Evolutionary conservation across 2,113 vertebrate species (phyloP), one percentile per base, ranked within the genome.

Genomic region (Solea senegalensis): DNA sequence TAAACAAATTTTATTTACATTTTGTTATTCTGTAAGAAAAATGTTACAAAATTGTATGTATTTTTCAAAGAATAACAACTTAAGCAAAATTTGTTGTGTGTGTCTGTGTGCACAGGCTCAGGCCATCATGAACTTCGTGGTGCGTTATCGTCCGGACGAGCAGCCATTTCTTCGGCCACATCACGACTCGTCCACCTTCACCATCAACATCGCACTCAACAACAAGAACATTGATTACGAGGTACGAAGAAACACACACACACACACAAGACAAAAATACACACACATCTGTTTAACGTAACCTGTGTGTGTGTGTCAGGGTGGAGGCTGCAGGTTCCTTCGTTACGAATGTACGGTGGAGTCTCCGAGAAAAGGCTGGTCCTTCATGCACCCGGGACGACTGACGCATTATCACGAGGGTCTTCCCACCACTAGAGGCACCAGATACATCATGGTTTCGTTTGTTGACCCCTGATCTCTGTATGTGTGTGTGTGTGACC

Each of bases 371-470:
- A 96, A 96, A 69, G 96, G 96, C 74, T 97, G 96, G 96, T 94
- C 93, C 11, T 93, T 97, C 62, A 92, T 96, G 92, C 96, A 97
- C 70, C 96, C 96, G 0, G 96, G 96, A 1, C 95, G 96, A 0
- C 93, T 97, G 60, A 96, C 96, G 0, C 96, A 97, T 85, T 96
- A 95, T 88, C 96, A 96, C 11, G 96, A 97, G 88, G 96, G 96
- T 0, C 92, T 97, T 0, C 96, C 95, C 50, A 94, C 93, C 34
- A 96, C 95, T 1, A 39, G 49, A 0, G 96, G 96, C 5, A 97
- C 96, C 7, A 83, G 96, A 15, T 97, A 97, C 88, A 97, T 97
- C 91, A 95, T 96, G 94, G 96, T 97, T 72, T 96, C 96, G 40
- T 97, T 97, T 12, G 96, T 96, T 0, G 96, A 96, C 81, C 96